phyloP scores from a whole-genome alignment of 1,140 invertebrate genomes.

The Paraescarpia echinospica region DNA sequence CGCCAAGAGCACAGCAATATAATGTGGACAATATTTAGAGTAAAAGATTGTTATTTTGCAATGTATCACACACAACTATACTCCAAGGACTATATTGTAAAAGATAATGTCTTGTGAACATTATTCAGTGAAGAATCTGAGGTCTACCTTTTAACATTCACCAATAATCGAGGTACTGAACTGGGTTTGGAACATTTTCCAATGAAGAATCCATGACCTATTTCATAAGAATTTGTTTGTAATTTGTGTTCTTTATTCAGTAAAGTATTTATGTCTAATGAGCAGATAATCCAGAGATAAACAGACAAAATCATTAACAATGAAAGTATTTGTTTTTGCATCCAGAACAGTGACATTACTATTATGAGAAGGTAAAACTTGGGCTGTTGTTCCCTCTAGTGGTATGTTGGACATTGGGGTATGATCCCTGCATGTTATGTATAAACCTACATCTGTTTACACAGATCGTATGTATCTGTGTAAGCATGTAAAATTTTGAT shows the following conservation, averaged over 20 bases:
- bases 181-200: background rate
- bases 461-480: background rate
- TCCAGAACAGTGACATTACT: background rate
- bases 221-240: background rate
- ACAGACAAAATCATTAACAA: no score
- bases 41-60: no score
- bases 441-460: background rate
- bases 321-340: background rate
- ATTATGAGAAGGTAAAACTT: background rate
- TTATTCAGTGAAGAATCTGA: background rate
- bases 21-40: background rate
- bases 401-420: background rate
- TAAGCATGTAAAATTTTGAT: background rate
- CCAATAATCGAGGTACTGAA: background rate
- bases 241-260: no score
- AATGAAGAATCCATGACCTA: background rate
- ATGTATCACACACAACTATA: no score
- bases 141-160: background rate
- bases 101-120: background rate
- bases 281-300: background rate
- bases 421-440: background rate
- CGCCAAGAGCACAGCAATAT: background rate
- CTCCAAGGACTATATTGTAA: background rate
- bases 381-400: background rate
- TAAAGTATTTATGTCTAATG: background rate